Evolutionary conservation across 2,113 vertebrate genomes (phyloP).

Genomic region (Phyllostomus discolor): DNA sequence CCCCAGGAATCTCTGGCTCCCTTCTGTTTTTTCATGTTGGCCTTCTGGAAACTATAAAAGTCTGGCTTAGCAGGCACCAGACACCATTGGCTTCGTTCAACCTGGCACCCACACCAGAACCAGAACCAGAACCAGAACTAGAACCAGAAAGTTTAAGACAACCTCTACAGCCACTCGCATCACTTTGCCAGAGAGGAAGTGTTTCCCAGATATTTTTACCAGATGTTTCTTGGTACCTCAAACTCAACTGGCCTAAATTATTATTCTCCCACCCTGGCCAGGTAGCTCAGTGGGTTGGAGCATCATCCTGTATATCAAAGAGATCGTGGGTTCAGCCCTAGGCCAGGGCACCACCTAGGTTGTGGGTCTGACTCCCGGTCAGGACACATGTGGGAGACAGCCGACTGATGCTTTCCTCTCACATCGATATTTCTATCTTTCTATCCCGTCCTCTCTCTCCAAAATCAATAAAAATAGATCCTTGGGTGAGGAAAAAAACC

Average conservation of each 20-base stretch:
- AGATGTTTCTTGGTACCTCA: neutral
- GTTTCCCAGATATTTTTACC: neutral
- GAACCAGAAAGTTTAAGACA: neutral
- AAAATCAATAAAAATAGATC: too few relatives aligned
- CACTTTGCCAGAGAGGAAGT: neutral
- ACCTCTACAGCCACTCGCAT: neutral
- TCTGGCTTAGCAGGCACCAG: neutral
- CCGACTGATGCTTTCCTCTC: too few relatives aligned
- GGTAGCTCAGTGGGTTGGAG: too few relatives aligned
- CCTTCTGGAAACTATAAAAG: neutral
- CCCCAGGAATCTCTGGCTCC: neutral
- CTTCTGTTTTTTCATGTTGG: neutral
- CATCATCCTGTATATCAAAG: too few relatives aligned
- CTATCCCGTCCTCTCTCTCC: too few relatives aligned
- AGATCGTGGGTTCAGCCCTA: too few relatives aligned
- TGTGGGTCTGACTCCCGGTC: too few relatives aligned
- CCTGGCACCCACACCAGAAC: neutral
- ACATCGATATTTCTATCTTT: too few relatives aligned
- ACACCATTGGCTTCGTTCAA: neutral
- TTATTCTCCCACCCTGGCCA: neutral
- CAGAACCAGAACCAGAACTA: neutral
- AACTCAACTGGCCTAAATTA: neutral
- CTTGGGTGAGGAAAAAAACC: too few relatives aligned
- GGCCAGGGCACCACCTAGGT: too few relatives aligned
- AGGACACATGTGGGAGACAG: too few relatives aligned